Conservation (phyloP, 2,113 vertebrate genomes). For the Bubo blakistoni region DNA sequence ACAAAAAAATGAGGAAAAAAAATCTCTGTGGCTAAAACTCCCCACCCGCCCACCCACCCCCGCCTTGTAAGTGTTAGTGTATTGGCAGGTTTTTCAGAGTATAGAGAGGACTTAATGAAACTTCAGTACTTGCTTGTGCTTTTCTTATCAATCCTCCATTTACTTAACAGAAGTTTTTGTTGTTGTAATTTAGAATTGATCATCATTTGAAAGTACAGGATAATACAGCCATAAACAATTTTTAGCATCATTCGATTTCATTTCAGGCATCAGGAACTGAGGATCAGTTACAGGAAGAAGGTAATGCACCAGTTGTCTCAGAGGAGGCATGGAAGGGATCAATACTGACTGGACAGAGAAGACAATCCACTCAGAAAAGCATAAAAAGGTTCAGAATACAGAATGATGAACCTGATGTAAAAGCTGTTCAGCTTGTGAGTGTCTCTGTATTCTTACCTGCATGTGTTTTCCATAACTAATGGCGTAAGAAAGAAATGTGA, state of each 20-base stretch:
- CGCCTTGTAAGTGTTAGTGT: neutral
- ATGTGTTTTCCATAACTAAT: neutral
- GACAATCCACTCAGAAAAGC: constrained; percentile 69
- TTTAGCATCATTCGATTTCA: neutral
- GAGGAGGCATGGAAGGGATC: neutral
- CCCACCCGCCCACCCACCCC: too few relatives aligned
- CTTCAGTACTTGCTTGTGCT: neutral
- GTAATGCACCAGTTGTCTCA: neutral
- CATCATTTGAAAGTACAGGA: neutral
- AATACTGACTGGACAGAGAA: constrained; percentile 25
- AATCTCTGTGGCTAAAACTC: neutral
- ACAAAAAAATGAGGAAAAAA: neutral
- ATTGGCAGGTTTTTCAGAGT: neutral
- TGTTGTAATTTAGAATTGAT: neutral
- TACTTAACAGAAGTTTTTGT: neutral
- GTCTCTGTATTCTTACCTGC: neutral
- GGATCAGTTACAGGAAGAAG: neutral
- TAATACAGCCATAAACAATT: neutral
- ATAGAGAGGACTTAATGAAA: neutral
- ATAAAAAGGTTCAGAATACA: constrained; percentile 31
- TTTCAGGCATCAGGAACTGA: constrained; percentile 56
- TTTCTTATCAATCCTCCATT: neutral
- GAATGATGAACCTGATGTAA: constrained; percentile 32
- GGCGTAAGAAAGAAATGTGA: neutral
- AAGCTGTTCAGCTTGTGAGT: constrained; percentile 53